Evolutionary conservation across 2,888 invertebrate species (phyloP), one percentile per base, ranked within the genome.

Genomic region (Drosophila kanekoi): DNA sequence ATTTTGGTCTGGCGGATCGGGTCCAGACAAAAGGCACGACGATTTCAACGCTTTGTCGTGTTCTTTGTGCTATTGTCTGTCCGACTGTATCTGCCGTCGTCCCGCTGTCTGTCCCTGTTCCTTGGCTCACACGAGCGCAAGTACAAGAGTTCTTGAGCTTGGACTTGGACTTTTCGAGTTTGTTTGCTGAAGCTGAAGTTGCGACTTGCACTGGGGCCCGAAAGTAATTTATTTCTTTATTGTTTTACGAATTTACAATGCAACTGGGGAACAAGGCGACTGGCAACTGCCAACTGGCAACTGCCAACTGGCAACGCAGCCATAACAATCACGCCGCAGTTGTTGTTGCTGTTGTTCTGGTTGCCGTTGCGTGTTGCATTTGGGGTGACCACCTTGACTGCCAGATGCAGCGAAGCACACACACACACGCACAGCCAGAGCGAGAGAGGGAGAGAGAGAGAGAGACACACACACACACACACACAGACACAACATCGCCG

Each of bases 141-240:
- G 69, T 81, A 78, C 85, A 81, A 83, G 87, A 81, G 85, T 87
- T 83, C 83, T 83, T 87, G 73, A 87, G 84, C 82, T 83, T 85
- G 79, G 48, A 45, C 51, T 52, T 70, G 53, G 10, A 48, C n/a
- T 32, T 23, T 8, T 20, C 53, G 9, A 61, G 38, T 41, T 28
- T 28, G 28, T 28, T 28, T 28, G 28, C 28, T 47, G 49, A n/a
- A 56, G 49, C 16, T 45, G 57, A 18, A 53, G 48, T 51, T 48
- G 45, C 65, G 69, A 75, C 51, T 75, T 68, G 67, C 64, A 69
- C 73, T 65, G 77, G 58, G 77, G 78, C 85, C 28, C 90, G 90
- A 90, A 91, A 92, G 91, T 91, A 91, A 91, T 91, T 91, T 91
- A 91, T 91, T 91, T 92, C 91, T 92, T 91, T 91, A 91, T 91